Evolutionary conservation across 2,888 invertebrate species (phyloP).

Genomic region (Charanyca ferruginea): DNA sequence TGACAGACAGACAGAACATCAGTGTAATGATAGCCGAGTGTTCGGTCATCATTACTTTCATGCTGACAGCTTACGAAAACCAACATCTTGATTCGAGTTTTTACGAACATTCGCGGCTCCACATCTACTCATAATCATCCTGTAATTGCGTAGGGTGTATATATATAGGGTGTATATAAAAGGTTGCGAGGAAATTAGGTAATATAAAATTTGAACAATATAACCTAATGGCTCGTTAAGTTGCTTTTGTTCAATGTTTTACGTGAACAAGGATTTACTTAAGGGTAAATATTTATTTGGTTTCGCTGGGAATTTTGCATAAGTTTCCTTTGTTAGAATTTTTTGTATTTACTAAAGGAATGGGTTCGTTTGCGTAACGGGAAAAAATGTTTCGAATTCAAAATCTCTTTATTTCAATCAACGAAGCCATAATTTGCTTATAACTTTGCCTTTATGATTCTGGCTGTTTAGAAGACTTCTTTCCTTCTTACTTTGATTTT

Average conservation of each 20-base stretch:
- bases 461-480: too few relatives aligned
- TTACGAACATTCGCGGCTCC: background rate
- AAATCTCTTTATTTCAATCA: background rate
- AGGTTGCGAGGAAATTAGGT: slow-evolving; percentile 1
- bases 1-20: too few relatives aligned
- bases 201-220: slow-evolving; percentile 10
- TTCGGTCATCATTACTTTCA: background rate
- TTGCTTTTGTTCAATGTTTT: slow-evolving; percentile 6
- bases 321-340: too few relatives aligned
- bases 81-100: background rate
- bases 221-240: slow-evolving; percentile 24
- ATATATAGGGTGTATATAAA: background rate
- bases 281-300: slow-evolving; percentile 6
- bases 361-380: background rate
- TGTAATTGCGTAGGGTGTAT: background rate
- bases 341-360: background rate
- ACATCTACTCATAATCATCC: background rate
- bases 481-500: too few relatives aligned
- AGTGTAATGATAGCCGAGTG: too few relatives aligned
- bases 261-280: slow-evolving; percentile 11
- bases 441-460: too few relatives aligned
- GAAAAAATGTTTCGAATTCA: background rate
- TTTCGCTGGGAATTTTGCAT: background rate
- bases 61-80: background rate
- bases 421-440: too few relatives aligned